Evolutionary conservation across 2,113 vertebrate species (phyloP), one percentile per base, ranked within the genome.

Genomic region (Petroica traversi): DNA sequence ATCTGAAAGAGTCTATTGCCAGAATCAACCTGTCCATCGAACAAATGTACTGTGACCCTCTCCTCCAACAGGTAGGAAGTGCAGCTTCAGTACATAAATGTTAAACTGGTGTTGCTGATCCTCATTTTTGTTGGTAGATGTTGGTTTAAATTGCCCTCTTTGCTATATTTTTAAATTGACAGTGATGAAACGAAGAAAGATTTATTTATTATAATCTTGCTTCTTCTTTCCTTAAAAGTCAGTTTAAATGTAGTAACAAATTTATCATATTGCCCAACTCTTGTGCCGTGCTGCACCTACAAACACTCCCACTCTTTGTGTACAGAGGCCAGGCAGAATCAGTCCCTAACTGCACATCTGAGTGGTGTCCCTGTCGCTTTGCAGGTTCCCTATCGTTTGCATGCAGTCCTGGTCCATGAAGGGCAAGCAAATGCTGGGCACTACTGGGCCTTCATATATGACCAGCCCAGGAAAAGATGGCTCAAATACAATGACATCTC

Each of bases 361-460:
- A 62, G 4, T 5, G 1, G 13, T 4, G 1, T 34, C 40, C 22
- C 0, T 73, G 54, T 94, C 63, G 11, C 9, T 58, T 55, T 26
- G n/a, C 91, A 99, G 99, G 99, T 99, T n/a, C 99, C 99, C 36
- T 99, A 99, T 76, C 98, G 91, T 52, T 97, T 99, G 68, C 99
- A 99, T 0, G 99, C 99, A 0, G 99, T 99, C 49, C 97, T 99
- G 11, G 99, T 99, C 13, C 99, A 99, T 0, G 99, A 99, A 87
- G 99, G 99, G 40, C 99, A 99, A 86, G 99, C 99, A 1, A 99
- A 99, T 3, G 99, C 99, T 0, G 99, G 99, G 12, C 99, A 99
- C 95, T 99, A 99, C 97, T 99, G 99, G 99, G 99, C 99, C n/a
- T 99, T 99, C 76, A 98, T 99, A 57, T 99, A 98, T 7, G 97